phyloP scores from a whole-genome alignment of 2,113 vertebrate genomes.

The Calonectris borealis region DNA sequence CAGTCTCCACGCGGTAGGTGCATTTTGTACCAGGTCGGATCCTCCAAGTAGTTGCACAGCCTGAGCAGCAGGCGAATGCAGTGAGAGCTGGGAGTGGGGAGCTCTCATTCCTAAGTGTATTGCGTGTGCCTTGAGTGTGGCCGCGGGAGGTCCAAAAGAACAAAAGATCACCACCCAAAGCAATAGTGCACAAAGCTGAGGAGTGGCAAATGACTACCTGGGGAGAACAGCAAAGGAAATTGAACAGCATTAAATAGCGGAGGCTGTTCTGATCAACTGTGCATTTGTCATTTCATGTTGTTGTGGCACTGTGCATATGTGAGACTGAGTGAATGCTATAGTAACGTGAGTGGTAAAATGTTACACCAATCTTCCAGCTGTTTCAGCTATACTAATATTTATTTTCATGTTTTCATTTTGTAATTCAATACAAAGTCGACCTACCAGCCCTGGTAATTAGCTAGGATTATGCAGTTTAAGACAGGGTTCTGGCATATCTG shows the following conservation, averaged over 20 bases:
- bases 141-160: not conserved
- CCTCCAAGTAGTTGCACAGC: not conserved
- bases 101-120: not conserved
- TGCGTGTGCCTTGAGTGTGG: not conserved
- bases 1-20: accelerated
- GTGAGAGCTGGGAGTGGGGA: not conserved
- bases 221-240: not conserved
- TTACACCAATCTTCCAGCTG: not conserved
- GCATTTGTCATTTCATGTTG: not conserved
- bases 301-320: accelerated
- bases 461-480: not conserved
- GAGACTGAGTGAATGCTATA: not conserved
- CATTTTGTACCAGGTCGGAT: accelerated
- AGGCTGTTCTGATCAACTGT: not conserved
- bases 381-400: not conserved
- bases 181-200: not conserved
- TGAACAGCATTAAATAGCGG: not conserved
- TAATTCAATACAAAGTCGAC: not conserved
- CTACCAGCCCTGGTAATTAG: not conserved
- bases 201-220: not conserved
- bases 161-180: not conserved
- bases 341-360: not conserved
- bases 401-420: not conserved
- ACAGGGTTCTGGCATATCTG: not conserved
- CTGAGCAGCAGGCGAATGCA: not conserved